Conservation (phyloP, 2,888 invertebrate species). For the Heliconius sara region DNA sequence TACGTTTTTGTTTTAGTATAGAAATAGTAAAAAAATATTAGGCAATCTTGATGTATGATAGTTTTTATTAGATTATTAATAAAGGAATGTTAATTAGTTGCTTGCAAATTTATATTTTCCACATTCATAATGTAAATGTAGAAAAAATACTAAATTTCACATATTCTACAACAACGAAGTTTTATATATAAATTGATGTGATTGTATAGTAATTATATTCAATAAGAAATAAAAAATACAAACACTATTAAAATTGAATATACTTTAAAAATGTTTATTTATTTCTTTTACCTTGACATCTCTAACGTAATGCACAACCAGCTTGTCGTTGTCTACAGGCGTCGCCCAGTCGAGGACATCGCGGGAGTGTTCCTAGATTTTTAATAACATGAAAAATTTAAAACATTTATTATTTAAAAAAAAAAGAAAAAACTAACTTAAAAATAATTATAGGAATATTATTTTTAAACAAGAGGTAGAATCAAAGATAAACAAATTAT, state of each 20-base stretch:
- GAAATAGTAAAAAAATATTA: neutral
- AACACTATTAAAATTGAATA: too few relatives aligned
- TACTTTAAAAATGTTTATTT: neutral
- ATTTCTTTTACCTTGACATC: conserved; percentile 92
- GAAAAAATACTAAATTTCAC: too few relatives aligned
- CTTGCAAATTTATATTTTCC: neutral
- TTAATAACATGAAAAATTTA: neutral
- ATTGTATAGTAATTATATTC: neutral
- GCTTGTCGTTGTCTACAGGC: conserved; percentile 92
- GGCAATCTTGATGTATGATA: neutral
- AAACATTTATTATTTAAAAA: neutral
- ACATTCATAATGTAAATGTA: neutral
- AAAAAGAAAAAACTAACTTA: too few relatives aligned
- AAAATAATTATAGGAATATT: neutral
- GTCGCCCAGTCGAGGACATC: conserved; percentile 96
- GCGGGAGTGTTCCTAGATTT: conserved; percentile 87
- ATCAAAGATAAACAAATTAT: neutral
- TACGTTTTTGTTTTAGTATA: neutral
- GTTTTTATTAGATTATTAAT: neutral
- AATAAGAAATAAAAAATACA: too few relatives aligned
- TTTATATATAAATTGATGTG: too few relatives aligned
- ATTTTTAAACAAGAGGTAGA: neutral
- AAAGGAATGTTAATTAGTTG: neutral
- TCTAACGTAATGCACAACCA: conserved; percentile 94
- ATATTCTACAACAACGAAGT: too few relatives aligned